phyloP scores from a whole-genome alignment of 2,797 vertebrate genomes.

The Psittacula derbiana region DNA sequence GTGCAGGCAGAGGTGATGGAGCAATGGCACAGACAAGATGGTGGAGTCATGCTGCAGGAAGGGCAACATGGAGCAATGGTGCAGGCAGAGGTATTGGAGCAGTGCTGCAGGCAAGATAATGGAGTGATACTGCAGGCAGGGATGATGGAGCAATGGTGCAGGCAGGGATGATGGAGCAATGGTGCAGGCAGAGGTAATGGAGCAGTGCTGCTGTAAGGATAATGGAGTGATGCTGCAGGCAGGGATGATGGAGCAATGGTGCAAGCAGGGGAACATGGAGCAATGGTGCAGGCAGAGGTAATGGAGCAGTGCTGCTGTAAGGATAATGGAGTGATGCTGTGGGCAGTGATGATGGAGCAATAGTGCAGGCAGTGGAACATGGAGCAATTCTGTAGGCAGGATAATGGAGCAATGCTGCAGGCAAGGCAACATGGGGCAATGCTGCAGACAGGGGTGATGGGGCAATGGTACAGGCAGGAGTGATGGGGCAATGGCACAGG shows the following conservation, averaged over 20 bases:
- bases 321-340: no score
- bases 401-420: not conserved
- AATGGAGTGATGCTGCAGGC: not conserved
- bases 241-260: not conserved
- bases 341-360: not conserved
- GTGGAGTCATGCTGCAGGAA: not conserved
- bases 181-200: not conserved
- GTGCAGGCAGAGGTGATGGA: not conserved
- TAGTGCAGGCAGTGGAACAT: no score
- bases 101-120: not conserved
- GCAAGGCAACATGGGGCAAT: no score
- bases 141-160: no score
- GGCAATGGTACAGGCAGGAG: not conserved
- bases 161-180: no score
- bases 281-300: not conserved
- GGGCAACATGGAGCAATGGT: rapidly evolving
- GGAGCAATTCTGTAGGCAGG: not conserved
- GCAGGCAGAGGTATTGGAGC: not conserved
- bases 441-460: no score
- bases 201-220: no score
- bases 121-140: no score
- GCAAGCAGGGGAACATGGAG: not conserved
- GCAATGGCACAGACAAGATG: not conserved
- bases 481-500: not conserved
- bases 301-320: not conserved